These are phyloP conservation scores for Helarctos malayanus DNA, from an alignment of 2,797 vertebrate genomes.

Conservation along the genomic window DNA sequence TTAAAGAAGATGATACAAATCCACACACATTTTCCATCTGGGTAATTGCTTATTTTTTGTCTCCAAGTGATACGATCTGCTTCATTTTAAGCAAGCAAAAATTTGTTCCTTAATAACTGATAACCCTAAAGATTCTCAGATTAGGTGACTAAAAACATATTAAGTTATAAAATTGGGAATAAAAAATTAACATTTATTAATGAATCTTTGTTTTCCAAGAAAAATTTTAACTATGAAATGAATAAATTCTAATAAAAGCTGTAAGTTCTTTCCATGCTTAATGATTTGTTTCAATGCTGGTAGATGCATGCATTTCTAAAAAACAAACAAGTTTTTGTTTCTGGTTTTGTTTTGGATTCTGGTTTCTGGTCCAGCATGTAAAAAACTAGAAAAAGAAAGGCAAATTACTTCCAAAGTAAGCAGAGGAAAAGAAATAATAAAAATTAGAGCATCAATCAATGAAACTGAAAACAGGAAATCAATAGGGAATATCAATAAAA, in stretches of 20 bases:
- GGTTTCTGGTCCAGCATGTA: not conserved
- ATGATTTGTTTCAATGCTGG: not conserved
- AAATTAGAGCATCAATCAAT: not conserved
- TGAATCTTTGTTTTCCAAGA: not conserved
- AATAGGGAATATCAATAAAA: not conserved
- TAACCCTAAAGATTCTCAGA: not conserved
- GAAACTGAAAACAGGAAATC: not conserved
- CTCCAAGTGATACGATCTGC: not conserved
- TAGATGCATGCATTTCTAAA: not conserved
- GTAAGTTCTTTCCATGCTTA: not conserved
- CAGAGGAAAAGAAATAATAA: not conserved
- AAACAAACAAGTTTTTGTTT: not conserved
- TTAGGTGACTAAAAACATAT: not conserved
- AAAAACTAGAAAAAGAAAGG: not conserved
- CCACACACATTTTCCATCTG: not conserved
- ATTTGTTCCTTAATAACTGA: not conserved
- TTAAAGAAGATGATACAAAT: not conserved
- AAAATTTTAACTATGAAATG: not conserved
- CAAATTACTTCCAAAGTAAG: not conserved
- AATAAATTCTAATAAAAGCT: conserved; percentile 6
- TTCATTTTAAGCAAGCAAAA: conserved; percentile 6
- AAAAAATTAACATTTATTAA: not conserved
- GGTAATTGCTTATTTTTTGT: not conserved
- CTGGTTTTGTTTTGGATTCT: not conserved
- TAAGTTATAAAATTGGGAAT: not conserved